Evolutionary conservation across 2,888 invertebrate genomes (phyloP).

Genomic region (Gasteruption jaculator): DNA sequence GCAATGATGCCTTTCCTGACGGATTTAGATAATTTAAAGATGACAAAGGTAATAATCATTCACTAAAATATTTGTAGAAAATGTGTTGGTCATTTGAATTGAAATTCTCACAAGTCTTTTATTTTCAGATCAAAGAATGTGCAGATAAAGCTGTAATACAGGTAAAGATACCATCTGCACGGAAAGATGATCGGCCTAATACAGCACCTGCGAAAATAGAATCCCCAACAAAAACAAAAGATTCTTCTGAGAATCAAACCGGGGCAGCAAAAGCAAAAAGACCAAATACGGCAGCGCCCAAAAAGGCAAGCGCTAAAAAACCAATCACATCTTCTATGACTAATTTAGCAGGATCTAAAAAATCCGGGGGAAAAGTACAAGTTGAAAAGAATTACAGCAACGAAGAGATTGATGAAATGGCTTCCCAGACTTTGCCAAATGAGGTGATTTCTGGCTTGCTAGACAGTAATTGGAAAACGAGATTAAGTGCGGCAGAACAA

Average conservation of each 20-base stretch:
- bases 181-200: constrained; percentile 58
- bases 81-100: constrained; percentile 2
- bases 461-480: constrained; percentile 82
- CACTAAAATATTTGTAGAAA: constrained; percentile 5
- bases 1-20: constrained; percentile 78
- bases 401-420: constrained; percentile 75
- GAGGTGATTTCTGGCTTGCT: constrained; percentile 65
- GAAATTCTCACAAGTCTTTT: constrained; percentile 9
- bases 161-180: constrained; percentile 64
- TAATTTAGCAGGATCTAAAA: constrained; percentile 35
- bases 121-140: constrained; percentile 75
- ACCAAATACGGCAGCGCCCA: constrained; percentile 37
- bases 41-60: constrained; percentile 64
- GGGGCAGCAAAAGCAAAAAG: constrained; percentile 31
- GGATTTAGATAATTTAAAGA: constrained; percentile 86
- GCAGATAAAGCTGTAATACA: constrained; percentile 88
- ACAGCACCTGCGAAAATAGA: constrained; percentile 55
- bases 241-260: constrained; percentile 19
- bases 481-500: constrained; percentile 72
- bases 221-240: constrained; percentile 25
- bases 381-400: constrained; percentile 66
- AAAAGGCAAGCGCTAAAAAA: constrained; percentile 46
- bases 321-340: constrained; percentile 31
- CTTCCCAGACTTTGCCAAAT: constrained; percentile 61
- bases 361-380: constrained; percentile 36